Evolutionary conservation across 2,797 vertebrate genomes (phyloP), one percentile per base, ranked within the genome.

Genomic region (Phylloscopus collybita): DNA sequence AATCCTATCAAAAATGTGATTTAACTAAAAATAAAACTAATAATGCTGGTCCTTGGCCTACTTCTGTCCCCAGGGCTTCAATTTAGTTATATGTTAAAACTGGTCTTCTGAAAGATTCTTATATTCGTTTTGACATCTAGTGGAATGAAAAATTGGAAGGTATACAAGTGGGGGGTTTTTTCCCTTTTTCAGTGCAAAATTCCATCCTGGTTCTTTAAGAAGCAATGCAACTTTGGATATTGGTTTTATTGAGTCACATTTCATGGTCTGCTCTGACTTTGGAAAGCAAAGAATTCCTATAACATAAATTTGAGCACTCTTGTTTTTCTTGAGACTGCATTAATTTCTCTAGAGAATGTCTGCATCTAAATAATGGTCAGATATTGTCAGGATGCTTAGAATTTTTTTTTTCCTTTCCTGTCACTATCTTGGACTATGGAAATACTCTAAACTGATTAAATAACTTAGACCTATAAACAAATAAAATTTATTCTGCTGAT

Each of bases 1-100:
- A 92, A 92, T 94, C 69, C 44, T 61, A 70, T 42, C 42, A 67
- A 89, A 47, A 79, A 81, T 61, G n/a, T 22, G 15, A 65, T 92
- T 88, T 91, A 92, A 66, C 40, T 76, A 75, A 81, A 88, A 87
- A 84, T 85, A 74, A 88, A 94, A 61, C 30, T 32, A 81, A 89
- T 80, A 64, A 75, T 34, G 12, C 61, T 90, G 70, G 30, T n/a
- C 57, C 17, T 88, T 95, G 45, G 36, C 56, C 66, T 94, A 6
- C 40, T 60, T 86, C 42, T 30, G 80, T 66, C 56, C 45, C 53
- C 1, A 0, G 60, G 42, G 72, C 36, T 67, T 72, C 32, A 50
- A 16, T 86, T 83, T 89, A 92, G 49, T 92, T 93, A 62, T 73
- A 94, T 80, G 53, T 80, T 80, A 74, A 95, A 88, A 82, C 57